Conservation (phyloP, 2,797 vertebrate species). For the Ambastaia sidthimunki region DNA sequence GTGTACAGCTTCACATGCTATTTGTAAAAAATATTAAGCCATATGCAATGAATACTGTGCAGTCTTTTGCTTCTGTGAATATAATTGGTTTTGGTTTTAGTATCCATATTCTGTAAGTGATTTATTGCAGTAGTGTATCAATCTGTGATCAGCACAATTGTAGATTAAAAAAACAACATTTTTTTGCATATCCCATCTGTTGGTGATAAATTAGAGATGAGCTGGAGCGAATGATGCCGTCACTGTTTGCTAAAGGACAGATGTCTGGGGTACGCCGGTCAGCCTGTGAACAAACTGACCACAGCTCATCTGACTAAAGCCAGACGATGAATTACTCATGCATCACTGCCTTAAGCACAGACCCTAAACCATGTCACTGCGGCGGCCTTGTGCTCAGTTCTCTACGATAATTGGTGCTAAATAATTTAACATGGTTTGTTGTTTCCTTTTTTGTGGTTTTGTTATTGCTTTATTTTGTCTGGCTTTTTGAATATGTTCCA, state of each 20-base stretch:
- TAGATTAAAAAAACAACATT: slow-evolving; percentile 23
- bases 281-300: slow-evolving; percentile 36
- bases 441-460: not conserved
- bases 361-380: not conserved
- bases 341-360: slow-evolving; percentile 22
- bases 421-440: slow-evolving; percentile 12
- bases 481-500: not conserved
- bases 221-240: slow-evolving; percentile 49
- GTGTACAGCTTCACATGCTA: not conserved
- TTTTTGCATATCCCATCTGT: slow-evolving; percentile 61
- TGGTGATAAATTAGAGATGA: slow-evolving; percentile 63
- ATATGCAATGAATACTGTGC: not conserved
- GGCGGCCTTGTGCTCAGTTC: not conserved
- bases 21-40: not conserved
- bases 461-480: not conserved
- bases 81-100: not conserved
- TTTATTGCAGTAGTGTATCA: not conserved
- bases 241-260: slow-evolving; percentile 48
- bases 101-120: not conserved
- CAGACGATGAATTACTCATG: slow-evolving; percentile 13
- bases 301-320: slow-evolving; percentile 28
- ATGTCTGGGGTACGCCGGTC: slow-evolving; percentile 49
- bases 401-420: slow-evolving; percentile 12
- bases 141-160: not conserved
- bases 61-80: no score